Percentiles rank a stretch among this genome's conserved stretches.
phyloP scores from a whole-genome alignment of 2,888 invertebrate species.

The Muschampia plurimacula region DNA sequence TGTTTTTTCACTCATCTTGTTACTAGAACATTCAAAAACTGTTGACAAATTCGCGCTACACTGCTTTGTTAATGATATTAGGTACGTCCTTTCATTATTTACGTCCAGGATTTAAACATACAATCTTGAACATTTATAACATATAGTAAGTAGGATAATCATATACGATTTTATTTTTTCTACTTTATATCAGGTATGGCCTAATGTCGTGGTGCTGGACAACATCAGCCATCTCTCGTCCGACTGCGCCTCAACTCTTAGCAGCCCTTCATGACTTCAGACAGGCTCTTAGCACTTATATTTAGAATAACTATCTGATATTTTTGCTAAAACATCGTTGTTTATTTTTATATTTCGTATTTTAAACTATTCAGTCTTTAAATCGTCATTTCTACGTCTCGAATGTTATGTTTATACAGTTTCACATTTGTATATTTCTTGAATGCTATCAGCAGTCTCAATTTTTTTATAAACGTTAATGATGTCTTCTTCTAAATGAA shows the following conservation, averaged over 20 bases:
- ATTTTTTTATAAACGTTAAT: not conserved
- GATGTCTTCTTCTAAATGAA: constrained; percentile 1
- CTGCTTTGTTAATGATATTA: too few species aligned
- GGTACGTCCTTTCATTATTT: too few species aligned
- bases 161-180: not conserved
- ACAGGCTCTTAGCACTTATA: constrained; percentile 89
- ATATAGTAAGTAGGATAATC: not conserved
- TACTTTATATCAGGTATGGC: constrained; percentile 78
- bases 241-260: constrained; percentile 89
- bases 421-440: not conserved
- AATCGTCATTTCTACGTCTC: not conserved
- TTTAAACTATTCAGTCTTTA: not conserved
- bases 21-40: too few species aligned
- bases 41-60: too few species aligned
- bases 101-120: not conserved
- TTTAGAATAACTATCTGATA: constrained; percentile 63
- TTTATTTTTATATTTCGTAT: constrained; percentile 15
- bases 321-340: constrained; percentile 1
- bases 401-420: not conserved
- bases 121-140: not conserved
- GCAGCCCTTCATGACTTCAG: constrained; percentile 91
- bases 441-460: constrained; percentile 39
- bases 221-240: constrained; percentile 87
- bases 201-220: constrained; percentile 92
- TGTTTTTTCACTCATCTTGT: too few species aligned